Evolutionary conservation across 1,140 invertebrate genomes (phyloP).

Genomic region (Rhopalosiphum padi): DNA sequence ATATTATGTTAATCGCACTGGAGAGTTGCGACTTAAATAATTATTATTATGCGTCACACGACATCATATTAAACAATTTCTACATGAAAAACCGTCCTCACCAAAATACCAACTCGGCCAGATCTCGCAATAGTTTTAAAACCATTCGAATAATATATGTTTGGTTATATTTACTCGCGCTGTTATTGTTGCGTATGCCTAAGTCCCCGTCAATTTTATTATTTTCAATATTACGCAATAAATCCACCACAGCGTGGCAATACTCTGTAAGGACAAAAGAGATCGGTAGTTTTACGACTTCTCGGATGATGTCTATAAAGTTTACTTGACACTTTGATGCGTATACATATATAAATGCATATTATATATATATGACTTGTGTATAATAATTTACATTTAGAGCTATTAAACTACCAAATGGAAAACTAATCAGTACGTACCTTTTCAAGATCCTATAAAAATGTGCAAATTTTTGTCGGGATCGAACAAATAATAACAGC

Average conservation of each 20-base stretch:
- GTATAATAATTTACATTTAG: constrained; percentile 8
- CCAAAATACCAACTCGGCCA: background rate
- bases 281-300: constrained; percentile 43
- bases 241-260: background rate
- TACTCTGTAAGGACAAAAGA: constrained; percentile 4
- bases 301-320: constrained; percentile 15
- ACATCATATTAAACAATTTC: background rate
- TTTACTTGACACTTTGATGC: constrained; percentile 30
- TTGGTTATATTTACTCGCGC: background rate
- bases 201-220: background rate
- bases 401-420: constrained; percentile 25
- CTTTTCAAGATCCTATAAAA: constrained; percentile 19
- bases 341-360: background rate
- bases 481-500: constrained; percentile 28
- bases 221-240: background rate
- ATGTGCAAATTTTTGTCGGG: constrained; percentile 19
- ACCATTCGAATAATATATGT: background rate
- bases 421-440: constrained; percentile 31
- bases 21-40: background rate
- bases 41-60: background rate
- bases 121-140: background rate
- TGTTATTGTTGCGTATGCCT: too few relatives aligned
- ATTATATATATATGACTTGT: background rate
- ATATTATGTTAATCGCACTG: background rate
- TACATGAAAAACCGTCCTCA: background rate